These are phyloP conservation scores for Thinocorus orbignyianus DNA, from an alignment of 2,113 vertebrate species.

Conservation along the genomic window DNA sequence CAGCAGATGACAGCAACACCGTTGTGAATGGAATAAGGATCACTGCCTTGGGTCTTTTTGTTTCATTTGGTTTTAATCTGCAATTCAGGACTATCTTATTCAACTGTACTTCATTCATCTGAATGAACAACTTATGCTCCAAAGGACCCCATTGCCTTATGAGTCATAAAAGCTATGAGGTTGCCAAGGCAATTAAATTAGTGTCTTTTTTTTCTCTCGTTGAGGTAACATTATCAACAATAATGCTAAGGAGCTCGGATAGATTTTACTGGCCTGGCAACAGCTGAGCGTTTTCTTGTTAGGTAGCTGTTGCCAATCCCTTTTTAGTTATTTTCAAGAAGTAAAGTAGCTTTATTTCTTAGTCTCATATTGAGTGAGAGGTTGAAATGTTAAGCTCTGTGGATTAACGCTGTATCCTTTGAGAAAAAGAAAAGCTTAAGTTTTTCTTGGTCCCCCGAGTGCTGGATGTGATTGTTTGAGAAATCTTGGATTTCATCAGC, in stretches of 20 bases:
- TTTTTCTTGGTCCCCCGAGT: constrained; percentile 11
- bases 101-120: background rate
- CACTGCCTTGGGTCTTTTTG: background rate
- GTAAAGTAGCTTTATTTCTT: constrained; percentile 69
- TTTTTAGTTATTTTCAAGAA: constrained; percentile 48
- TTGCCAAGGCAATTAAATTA: constrained; percentile 52
- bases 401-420: constrained; percentile 38
- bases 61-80: background rate
- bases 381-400: constrained; percentile 70
- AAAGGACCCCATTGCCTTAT: background rate
- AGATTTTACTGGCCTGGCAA: constrained; percentile 43
- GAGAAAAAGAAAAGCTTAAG: constrained; percentile 8
- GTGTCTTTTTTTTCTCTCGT: background rate
- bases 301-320: constrained; percentile 35
- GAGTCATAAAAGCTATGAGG: background rate
- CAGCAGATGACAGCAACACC: fast-evolving
- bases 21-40: background rate
- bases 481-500: constrained; percentile 57
- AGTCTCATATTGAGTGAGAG: constrained; percentile 51
- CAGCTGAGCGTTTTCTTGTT: constrained; percentile 34
- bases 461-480: constrained; percentile 11
- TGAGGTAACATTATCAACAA: constrained; percentile 18
- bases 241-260: background rate
- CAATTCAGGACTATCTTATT: background rate
- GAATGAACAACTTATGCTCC: background rate